Base-by-base conservation (phyloP, 2,888 invertebrate genomes). In the Spilosoma lubricipeda region DNA sequence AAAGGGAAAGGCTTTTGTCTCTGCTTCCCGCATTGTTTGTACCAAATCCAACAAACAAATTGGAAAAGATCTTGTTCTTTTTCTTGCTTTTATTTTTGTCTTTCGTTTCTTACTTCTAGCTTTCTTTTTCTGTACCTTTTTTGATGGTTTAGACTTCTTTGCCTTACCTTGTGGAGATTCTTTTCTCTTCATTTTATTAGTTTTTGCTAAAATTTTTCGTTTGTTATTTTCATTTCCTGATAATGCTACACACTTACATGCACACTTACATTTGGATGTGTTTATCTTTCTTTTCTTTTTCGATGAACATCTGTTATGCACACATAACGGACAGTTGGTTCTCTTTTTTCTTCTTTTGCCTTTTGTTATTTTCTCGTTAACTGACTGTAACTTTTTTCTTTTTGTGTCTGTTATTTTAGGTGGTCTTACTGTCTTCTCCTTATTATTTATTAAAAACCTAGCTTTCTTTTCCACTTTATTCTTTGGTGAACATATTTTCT, bases 1-100 rank as follows among this genome's bases (percentile, higher is more conserved):
- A 23, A 66, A 18, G 15, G 70, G 73, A 39, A 42, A 74, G 8
- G 56, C 42, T 68, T 7, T 18, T 65, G 56, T 45, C 18, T 74
- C 73, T 36, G 45, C 36, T n/a, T 45, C 20, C n/a, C 33, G 7
- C 3, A 73, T 45, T 33, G 27, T 64, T 27, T 68, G 3, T 27
- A 59, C 52, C 18, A 68, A 36, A 64, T 68, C 45, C 11, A 13
- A 15, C 5, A 63, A 69, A 64, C 56, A 67, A 36, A 59, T 4
- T 30, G 27, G 27, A 27, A 27, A 27, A 33, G 15, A 8, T 23
- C 36, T 68, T n/a, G 23, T 20, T 33, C 33, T 56, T 42, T 42
- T n/a, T 27, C 4, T 52, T 68, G 48, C 1, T 23, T 45, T n/a
- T 7, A 13, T 45, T 23, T 70, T 39, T 70, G 30, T 56, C 27